Evolutionary conservation across 1,140 invertebrate species (phyloP).

Genomic region (Oppia nitens): DNA sequence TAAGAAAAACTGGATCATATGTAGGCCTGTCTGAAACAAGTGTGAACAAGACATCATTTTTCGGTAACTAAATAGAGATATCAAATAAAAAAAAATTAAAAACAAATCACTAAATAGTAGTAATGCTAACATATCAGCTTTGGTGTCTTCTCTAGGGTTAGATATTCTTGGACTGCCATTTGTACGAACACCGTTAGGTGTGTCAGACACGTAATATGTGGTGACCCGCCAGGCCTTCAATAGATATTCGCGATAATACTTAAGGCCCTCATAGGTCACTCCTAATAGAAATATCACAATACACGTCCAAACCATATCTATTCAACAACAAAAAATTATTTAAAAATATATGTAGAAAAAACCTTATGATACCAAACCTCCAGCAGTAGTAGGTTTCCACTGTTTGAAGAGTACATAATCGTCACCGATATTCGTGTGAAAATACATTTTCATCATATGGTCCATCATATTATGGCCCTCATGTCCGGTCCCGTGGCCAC

Average conservation of each 20-base stretch:
- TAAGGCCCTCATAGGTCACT: neutral
- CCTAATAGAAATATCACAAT: neutral
- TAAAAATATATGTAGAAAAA: too few relatives aligned
- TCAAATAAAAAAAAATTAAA: neutral
- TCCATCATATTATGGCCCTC: neutral
- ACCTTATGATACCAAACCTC: too few relatives aligned
- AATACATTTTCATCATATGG: neutral
- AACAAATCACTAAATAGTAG: neutral
- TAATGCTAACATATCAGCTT: neutral
- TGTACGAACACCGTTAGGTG: neutral
- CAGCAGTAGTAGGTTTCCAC: neutral
- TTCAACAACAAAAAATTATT: too few relatives aligned
- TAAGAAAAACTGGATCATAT: constrained; percentile 41
- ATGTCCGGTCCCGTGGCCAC: neutral
- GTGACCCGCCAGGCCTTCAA: neutral
- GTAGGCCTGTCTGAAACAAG: constrained; percentile 62
- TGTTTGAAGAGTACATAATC: neutral
- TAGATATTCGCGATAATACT: neutral
- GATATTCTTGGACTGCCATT: neutral
- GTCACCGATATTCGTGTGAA: neutral
- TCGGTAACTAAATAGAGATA: neutral
- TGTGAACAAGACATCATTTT: neutral
- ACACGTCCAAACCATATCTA: neutral
- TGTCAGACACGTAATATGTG: neutral
- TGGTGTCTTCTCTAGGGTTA: neutral